Evolutionary conservation across 2,113 vertebrate genomes (phyloP).

Genomic region (Malaclemys terrapin): DNA sequence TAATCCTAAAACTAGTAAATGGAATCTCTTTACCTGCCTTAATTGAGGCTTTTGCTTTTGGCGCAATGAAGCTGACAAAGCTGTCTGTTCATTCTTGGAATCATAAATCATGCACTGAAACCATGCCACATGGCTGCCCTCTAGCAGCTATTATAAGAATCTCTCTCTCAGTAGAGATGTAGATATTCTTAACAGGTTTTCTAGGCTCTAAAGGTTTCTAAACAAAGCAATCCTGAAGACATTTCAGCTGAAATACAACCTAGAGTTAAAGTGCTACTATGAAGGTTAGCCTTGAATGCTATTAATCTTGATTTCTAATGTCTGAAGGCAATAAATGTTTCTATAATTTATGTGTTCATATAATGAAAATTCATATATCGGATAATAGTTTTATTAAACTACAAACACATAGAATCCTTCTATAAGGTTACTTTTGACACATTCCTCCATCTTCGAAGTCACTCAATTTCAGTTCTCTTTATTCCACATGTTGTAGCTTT

Average conservation of each 20-base stretch:
- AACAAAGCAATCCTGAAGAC: background rate
- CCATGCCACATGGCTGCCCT: background rate
- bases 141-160: background rate
- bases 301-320: background rate
- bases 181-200: background rate
- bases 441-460: background rate
- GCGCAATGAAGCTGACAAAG: background rate
- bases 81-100: background rate
- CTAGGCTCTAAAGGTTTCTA: background rate
- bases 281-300: background rate
- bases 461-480: background rate
- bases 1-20: background rate
- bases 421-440: background rate
- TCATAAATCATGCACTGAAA: background rate
- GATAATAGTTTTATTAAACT: accelerated
- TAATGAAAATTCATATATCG: too few relatives aligned
- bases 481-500: accelerated
- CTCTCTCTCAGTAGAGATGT: background rate
- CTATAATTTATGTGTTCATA: background rate
- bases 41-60: background rate
- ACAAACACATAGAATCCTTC: accelerated
- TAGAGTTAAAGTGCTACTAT: background rate
- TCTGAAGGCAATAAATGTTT: too few relatives aligned
- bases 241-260: accelerated
- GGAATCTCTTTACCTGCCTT: background rate